phyloP scores from a whole-genome alignment of 2,797 vertebrate species.

The Phylloscopus collybita region DNA sequence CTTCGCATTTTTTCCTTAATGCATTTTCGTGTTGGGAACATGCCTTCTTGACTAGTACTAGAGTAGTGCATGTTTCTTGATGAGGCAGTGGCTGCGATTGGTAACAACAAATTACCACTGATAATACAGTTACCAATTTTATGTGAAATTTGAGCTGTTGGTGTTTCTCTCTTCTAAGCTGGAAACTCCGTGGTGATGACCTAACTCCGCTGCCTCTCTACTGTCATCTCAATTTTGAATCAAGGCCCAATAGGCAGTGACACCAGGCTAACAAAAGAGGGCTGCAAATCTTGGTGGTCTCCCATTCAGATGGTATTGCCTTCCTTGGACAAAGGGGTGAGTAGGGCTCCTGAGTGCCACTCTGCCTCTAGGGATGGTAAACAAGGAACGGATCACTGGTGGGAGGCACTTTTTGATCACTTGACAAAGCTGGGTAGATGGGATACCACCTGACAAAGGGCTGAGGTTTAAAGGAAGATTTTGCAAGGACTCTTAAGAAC shows the following conservation, averaged over 20 bases:
- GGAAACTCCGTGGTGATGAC: neutral
- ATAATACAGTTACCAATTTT: neutral
- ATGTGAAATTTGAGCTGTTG: neutral
- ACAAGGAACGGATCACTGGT: constrained; percentile 24
- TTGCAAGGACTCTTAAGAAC: constrained; percentile 14
- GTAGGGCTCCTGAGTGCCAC: constrained; percentile 33
- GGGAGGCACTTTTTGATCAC: constrained; percentile 55
- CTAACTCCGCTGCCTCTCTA: neutral
- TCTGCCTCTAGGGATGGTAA: constrained; percentile 48
- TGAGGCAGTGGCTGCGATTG: neutral
- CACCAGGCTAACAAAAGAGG: constrained; percentile 55
- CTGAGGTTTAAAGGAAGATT: constrained; percentile 44
- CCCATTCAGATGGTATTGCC: constrained; percentile 62
- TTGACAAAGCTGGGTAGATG: constrained; percentile 59
- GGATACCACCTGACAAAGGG: constrained; percentile 61
- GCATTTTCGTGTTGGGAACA: neutral
- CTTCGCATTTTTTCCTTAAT: neutral
- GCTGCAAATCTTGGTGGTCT: constrained; percentile 67
- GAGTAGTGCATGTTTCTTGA: neutral
- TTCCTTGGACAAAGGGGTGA: constrained; percentile 56
- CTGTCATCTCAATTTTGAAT: constrained; percentile 50
- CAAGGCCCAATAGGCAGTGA: constrained; percentile 31
- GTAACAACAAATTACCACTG: neutral
- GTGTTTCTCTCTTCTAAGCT: neutral
- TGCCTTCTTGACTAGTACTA: neutral